Evolutionary conservation across 2,797 vertebrate species (phyloP), one percentile per base, ranked within the genome.

Genomic region (Mastacembelus armatus): DNA sequence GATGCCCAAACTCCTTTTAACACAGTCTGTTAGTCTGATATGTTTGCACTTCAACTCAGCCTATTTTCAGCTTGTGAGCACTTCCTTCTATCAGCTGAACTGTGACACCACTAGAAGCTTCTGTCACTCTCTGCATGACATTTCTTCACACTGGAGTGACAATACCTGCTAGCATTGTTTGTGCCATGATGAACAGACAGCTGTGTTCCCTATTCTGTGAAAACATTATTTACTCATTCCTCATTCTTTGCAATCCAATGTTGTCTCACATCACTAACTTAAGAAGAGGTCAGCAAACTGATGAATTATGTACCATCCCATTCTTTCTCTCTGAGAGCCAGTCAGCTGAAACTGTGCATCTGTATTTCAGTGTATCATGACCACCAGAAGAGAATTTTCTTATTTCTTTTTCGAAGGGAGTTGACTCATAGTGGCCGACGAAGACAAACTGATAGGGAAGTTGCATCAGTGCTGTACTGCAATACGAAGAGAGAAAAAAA

Each of bases 31-130:
- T 48, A 29, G 50, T 63, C 66, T 78, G 42, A 77, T 71, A 48
- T 77, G 57, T 72, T 66, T 63, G 66, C 71, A 64, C 63, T 80
- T 71, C 36, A 59, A 79, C 60, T 74, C 39, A 39, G 77, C 56
- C 85, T 91, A 90, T 92, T 93, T 92, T 91, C 80, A 92, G 86
- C 71, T 43, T 69, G 45, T 35, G 38, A 83, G 71, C 78, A 93
- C 92, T 93, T 94, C 92, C 92, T 92, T 88, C 68, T 92, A 83
- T 84, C 82, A 85, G 73, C 64, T 90, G 51, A 84, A 74, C 62
- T 72, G 74, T 78, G 69, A 85, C 76, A 63, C 61, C 24, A 47
- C 19, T 50, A 78, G 61, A 85, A 74, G 67, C 75, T 33, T 70
- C 59, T 78, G 42, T 69, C 54, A 26, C 77, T 68, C 19, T 15